phyloP scores from a whole-genome alignment of 1,140 invertebrate genomes.

The Wasmannia auropunctata region DNA sequence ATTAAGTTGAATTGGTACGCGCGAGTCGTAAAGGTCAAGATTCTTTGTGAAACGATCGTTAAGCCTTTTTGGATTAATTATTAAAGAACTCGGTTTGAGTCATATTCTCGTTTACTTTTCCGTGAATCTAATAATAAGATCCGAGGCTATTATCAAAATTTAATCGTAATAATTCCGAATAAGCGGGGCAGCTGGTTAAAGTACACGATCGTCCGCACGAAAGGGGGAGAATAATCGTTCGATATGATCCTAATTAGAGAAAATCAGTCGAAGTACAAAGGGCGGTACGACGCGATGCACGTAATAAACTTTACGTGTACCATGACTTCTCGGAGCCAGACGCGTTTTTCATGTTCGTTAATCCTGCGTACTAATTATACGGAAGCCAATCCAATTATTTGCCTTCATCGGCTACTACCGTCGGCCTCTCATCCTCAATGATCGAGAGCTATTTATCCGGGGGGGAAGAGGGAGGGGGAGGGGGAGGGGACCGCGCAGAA shows the following conservation, averaged over 20 bases:
- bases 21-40: background rate
- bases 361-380: conserved; percentile 53
- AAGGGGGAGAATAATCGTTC: conserved; percentile 6
- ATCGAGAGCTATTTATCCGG: conserved; percentile 16
- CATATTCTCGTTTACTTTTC: conserved; percentile 26
- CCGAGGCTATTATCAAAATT: conserved; percentile 31
- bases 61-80: conserved; percentile 38
- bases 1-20: conserved; percentile 6
- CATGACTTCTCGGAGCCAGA: conserved; percentile 26
- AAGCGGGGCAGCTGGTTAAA: background rate
- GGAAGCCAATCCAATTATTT: conserved; percentile 58
- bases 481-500: too few species aligned
- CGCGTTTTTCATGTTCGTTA: conserved; percentile 53
- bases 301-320: conserved; percentile 40
- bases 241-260: conserved; percentile 33
- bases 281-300: background rate
- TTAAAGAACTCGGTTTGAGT: background rate
- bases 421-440: background rate
- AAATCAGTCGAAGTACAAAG: conserved; percentile 26
- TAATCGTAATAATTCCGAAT: background rate
- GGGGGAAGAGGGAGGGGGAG: too few species aligned
- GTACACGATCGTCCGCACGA: background rate
- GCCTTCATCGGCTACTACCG: conserved; percentile 6
- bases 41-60: conserved; percentile 7
- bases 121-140: background rate